Percentiles rank a stretch among this genome's conserved stretches.
phyloP scores from a whole-genome alignment of 1,140 invertebrate genomes.

The Procambarus virginalis region DNA sequence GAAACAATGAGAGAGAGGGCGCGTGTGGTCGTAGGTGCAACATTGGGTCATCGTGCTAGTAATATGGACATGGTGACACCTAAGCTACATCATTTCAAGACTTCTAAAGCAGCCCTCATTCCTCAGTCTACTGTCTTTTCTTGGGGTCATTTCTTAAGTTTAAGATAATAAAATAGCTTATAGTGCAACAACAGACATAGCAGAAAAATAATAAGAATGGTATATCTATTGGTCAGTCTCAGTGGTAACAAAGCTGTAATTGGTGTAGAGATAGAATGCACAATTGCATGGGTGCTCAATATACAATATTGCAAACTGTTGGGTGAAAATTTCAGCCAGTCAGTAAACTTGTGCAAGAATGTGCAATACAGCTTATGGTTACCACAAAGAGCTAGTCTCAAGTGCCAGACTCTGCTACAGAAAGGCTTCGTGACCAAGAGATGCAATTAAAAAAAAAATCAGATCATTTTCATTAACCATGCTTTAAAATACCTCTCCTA shows the following conservation, averaged over 20 bases:
- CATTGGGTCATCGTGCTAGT: neutral
- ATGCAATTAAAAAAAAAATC: neutral
- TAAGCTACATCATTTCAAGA: neutral
- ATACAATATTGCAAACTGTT: neutral
- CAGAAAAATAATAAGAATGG: neutral
- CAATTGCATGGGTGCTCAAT: neutral
- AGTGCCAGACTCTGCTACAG: slow-evolving; percentile 5
- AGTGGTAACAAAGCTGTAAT: slow-evolving; percentile 8
- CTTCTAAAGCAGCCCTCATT: slow-evolving; percentile 14
- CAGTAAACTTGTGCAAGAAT: neutral
- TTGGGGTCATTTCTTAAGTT: neutral
- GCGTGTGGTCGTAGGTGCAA: neutral
- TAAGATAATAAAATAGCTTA: neutral
- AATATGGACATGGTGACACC: neutral
- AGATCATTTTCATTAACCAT: slow-evolving; percentile 6
- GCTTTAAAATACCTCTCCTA: slow-evolving; percentile 35
- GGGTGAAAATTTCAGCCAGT: neutral
- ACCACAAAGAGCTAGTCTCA: neutral
- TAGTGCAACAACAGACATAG: slow-evolving; percentile 1
- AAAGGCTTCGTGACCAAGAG: neutral
- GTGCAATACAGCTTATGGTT: neutral
- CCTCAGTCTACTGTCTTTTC: slow-evolving; percentile 2
- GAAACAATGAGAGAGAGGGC: neutral
- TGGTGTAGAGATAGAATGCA: neutral
- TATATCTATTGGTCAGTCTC: slow-evolving; percentile 5